These are phyloP conservation scores for Laodelphax striatellus DNA, from an alignment of 1,140 invertebrate genomes.

Conservation along the genomic window DNA sequence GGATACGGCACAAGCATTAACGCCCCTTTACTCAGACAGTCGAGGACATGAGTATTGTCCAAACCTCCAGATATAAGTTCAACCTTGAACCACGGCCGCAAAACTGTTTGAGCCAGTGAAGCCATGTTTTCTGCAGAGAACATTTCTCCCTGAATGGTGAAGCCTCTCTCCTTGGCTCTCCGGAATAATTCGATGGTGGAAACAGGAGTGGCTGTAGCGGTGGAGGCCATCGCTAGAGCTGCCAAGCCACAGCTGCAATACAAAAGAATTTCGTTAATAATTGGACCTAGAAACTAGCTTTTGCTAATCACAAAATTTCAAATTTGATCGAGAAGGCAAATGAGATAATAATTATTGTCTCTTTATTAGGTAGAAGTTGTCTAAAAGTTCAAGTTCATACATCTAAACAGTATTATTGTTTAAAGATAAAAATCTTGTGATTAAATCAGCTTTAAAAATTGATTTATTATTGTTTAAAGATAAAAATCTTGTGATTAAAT, in stretches of 20 bases:
- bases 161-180: constrained; percentile 26
- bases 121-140: constrained; percentile 32
- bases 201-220: constrained; percentile 21
- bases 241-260: constrained; percentile 34
- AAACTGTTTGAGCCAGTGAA: constrained; percentile 21
- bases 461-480: no score
- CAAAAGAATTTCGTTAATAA: neutral
- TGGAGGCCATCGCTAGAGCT: constrained; percentile 33
- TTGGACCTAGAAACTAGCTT: no score
- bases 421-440: no score
- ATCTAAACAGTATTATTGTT: no score
- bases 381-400: no score
- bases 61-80: constrained; percentile 14
- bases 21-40: constrained; percentile 25
- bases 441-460: no score
- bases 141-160: constrained; percentile 38
- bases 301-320: no score
- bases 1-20: constrained; percentile 33
- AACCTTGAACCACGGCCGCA: constrained; percentile 20
- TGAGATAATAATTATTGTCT: no score
- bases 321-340: no score
- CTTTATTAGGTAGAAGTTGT: no score
- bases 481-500: no score
- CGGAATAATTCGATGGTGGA: constrained; percentile 25
- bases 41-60: constrained; percentile 20